phyloP scores from a whole-genome alignment of 92 coral and sea anemone genomes.

The Epizoanthus ramosus region DNA sequence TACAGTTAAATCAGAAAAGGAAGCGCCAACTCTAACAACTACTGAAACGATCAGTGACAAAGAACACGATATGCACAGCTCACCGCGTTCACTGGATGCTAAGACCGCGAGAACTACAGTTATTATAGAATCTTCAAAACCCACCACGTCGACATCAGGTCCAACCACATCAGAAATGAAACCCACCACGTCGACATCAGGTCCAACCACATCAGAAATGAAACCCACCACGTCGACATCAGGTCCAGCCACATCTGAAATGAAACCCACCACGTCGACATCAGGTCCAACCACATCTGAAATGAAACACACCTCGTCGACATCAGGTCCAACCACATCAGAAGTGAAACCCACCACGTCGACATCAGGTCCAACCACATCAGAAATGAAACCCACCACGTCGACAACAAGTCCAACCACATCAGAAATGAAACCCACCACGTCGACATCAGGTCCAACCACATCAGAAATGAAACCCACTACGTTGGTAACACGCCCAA shows the following conservation, averaged over 20 bases:
- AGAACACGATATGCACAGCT: neutral
- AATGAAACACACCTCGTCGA: neutral
- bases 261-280: neutral
- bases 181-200: neutral
- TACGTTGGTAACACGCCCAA: neutral
- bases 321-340: neutral
- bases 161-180: conserved; percentile 5
- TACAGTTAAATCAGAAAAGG: neutral
- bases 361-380: neutral
- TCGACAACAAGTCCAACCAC: conserved; percentile 14
- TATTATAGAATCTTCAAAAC: neutral
- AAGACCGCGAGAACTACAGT: neutral
- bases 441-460: neutral
- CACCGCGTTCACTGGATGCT: neutral
- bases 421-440: neutral
- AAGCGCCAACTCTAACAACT: neutral
- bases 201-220: conserved; percentile 5
- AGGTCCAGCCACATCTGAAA: neutral
- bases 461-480: conserved; percentile 7
- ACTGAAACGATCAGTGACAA: neutral
- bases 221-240: neutral
- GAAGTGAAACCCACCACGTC: neutral
- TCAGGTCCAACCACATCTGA: neutral
- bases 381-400: conserved; percentile 3
- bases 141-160: no score